Evolutionary conservation across 1,140 invertebrate species (phyloP).

Genomic region (Sycophaga agraensis): DNA sequence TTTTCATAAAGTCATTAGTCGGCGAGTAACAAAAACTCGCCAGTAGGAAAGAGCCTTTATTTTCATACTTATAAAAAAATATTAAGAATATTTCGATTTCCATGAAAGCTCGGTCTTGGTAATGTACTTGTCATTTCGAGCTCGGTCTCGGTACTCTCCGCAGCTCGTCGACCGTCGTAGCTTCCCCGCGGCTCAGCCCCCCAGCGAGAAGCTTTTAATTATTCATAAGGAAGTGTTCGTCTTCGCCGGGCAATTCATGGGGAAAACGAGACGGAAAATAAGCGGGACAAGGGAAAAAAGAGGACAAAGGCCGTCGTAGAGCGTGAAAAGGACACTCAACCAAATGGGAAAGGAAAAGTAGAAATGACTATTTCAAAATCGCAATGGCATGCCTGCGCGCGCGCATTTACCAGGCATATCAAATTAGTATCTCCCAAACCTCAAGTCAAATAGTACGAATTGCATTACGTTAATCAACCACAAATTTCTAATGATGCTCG

Average conservation of each 20-base stretch:
- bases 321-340: not conserved
- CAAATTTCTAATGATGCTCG: no score
- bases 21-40: no score
- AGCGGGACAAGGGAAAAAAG: conserved; percentile 23
- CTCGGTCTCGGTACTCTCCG: not conserved
- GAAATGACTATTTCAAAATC: no score
- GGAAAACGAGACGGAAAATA: conserved; percentile 24
- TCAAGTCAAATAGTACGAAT: no score
- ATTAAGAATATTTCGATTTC: conserved; percentile 17
- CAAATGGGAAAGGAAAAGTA: not conserved
- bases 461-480: no score
- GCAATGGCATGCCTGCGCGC: no score
- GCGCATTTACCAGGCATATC: no score
- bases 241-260: conserved; percentile 2
- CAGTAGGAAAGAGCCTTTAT: no score
- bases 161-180: no score
- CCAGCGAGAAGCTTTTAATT: conserved; percentile 16
- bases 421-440: no score
- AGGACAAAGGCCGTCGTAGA: conserved; percentile 4
- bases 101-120: not conserved
- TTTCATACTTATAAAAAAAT: no score
- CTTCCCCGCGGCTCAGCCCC: not conserved
- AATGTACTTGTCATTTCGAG: conserved; percentile 10
- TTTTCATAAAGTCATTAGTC: no score
- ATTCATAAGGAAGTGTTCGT: conserved; percentile 25